Base-by-base conservation (phyloP, 2,888 invertebrate genomes). In the Acleris laterana region DNA sequence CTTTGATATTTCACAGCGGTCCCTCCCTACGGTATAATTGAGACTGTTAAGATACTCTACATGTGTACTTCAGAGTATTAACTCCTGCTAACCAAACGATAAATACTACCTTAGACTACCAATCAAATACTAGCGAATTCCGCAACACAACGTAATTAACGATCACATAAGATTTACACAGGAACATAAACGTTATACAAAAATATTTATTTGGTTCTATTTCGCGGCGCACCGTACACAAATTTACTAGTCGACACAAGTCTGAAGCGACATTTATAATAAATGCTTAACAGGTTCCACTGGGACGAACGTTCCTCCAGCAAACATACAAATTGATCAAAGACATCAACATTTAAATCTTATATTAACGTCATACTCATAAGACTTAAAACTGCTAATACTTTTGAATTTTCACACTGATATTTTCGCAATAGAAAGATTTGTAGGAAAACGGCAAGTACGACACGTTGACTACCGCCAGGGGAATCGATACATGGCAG, bases 131-230 rank as follows among this genome's bases (percentile, higher is more conserved):
- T 75, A 76, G 68, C 63, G 73, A 72, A 69, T 68, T 62, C 69
- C 69, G 68, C 69, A 73, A 73, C 53, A 63, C 68, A 59, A 74
- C 73, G 69, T 71, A 74, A 73, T 69, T 71, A 74, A 74, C 68
- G 76, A 80, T 79, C 77, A 79, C 79, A 79, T 77, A 75, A 77
- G 69, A 78, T 74, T 78, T 74, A 74, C 74, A 76, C 85, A 89
- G 89, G 89, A 89, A 89, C 89, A 85, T 83, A 83, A 64, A 78
- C 69, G 72, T 75, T 76, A 77, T 81, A 86, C 83, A 88, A 87
- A 88, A 89, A 87, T 86, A 86, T 83, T 78, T 77, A 82, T 87
- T 87, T 87, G 87, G 82, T 85, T 81, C 80, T 81, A 80, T 82
- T 76, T 79, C 63, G 70, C 72, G 73, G 72, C 57, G 19, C 53